A percentile compares a stretch with the other conserved stretches of the same genome.
These are phyloP conservation scores for Aldabrachelys gigantea DNA, from an alignment of 2,113 vertebrate genomes.

Conservation along the genomic window DNA sequence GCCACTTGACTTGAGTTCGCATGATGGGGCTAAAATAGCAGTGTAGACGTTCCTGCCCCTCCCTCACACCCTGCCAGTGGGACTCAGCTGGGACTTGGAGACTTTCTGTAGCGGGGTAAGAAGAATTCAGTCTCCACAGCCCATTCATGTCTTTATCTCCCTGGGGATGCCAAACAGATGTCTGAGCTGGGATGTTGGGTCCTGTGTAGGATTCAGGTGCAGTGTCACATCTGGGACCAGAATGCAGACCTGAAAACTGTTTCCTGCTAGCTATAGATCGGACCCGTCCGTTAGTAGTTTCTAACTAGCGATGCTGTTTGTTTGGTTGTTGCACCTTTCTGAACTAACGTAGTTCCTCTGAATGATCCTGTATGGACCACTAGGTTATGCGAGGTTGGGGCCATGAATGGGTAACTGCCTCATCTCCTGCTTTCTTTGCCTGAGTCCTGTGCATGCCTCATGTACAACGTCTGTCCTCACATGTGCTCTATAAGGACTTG, in stretches of 20 bases:
- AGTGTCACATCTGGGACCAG: background rate
- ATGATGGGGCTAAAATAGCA: background rate
- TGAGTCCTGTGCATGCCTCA: fast-evolving
- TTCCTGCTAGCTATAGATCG: background rate
- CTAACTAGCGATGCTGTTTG: background rate
- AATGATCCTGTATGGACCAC: fast-evolving
- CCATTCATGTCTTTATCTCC: background rate
- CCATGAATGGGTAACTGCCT: background rate
- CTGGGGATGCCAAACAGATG: background rate
- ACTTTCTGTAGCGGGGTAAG: background rate
- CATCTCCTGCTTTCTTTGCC: background rate
- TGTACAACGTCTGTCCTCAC: fast-evolving
- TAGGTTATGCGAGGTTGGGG: background rate
- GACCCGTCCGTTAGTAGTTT: background rate
- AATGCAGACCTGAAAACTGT: background rate
- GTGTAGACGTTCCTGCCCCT: background rate
- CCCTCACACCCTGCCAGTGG: background rate
- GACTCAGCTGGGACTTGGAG: background rate
- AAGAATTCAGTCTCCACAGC: background rate
- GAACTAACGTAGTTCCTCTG: background rate
- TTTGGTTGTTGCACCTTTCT: background rate
- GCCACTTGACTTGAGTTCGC: background rate
- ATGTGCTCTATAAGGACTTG: fast-evolving
- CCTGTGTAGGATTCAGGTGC: background rate
- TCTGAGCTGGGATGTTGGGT: background rate